Percentiles rank a stretch among this genome's conserved stretches.
These are phyloP conservation scores for Alectura lathami DNA, from an alignment of 2,113 vertebrate genomes.

Conservation along the genomic window DNA sequence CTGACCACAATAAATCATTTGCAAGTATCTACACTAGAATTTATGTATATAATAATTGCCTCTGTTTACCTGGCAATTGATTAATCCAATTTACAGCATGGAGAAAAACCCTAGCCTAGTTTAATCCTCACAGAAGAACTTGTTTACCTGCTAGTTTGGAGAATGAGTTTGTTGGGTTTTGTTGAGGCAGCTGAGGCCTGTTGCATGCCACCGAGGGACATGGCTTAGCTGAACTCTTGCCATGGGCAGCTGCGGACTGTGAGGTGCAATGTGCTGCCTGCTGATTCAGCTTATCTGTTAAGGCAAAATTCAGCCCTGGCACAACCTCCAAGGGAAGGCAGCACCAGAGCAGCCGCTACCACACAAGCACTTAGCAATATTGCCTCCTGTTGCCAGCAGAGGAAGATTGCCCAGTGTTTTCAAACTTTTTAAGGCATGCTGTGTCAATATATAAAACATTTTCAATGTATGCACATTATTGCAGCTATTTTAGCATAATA, in stretches of 20 bases:
- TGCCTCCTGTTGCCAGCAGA: slow-evolving; percentile 25
- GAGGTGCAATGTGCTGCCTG: background rate
- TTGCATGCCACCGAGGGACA: fast-evolving
- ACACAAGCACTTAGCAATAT: slow-evolving; percentile 52
- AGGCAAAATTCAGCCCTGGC: background rate
- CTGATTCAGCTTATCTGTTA: slow-evolving; percentile 18
- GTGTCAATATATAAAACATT: background rate
- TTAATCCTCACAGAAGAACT: background rate
- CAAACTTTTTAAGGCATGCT: background rate
- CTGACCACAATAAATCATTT: background rate
- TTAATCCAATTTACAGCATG: background rate
- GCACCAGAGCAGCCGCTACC: background rate
- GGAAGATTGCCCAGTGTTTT: background rate
- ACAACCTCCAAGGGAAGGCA: background rate
- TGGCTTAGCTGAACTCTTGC: background rate
- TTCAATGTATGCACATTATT: slow-evolving; percentile 24
- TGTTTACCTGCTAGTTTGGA: background rate
- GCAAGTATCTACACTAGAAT: background rate
- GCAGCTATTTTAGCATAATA: background rate
- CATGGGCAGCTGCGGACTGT: background rate
- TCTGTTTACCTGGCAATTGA: background rate
- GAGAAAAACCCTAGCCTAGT: background rate
- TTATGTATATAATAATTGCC: background rate
- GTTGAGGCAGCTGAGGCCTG: background rate
- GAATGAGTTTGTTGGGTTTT: background rate